Percentiles rank a stretch among this genome's conserved stretches.
phyloP scores from a whole-genome alignment of 1,140 invertebrate species.

The Temnothorax nylanderi region DNA sequence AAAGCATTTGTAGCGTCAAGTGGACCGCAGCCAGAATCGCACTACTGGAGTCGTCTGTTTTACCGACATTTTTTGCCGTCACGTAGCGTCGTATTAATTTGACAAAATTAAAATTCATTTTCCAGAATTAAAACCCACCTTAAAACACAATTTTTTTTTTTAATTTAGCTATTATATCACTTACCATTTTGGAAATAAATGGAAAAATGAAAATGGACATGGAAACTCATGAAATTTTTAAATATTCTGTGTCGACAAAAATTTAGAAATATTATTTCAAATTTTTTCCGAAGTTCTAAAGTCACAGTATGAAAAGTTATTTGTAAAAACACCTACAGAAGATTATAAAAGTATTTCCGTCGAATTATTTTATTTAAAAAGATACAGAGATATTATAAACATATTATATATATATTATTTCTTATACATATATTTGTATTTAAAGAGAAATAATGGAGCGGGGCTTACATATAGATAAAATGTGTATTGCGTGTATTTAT shows the following conservation, averaged over 20 bases:
- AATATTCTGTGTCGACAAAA: not conserved
- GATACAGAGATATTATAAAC: constrained; percentile 22
- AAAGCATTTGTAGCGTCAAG: too few species aligned
- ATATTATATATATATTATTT: not conserved
- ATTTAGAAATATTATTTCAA: not conserved
- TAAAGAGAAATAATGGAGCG: constrained; percentile 44
- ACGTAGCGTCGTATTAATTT: too few species aligned
- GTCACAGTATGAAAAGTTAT: not conserved
- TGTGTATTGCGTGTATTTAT: constrained; percentile 51
- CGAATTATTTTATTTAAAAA: constrained; percentile 42
- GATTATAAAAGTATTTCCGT: not conserved
- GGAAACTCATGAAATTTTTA: not conserved
- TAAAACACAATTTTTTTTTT: too few species aligned
- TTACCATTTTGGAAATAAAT: too few species aligned
- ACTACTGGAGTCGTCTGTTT: too few species aligned
- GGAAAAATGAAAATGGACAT: too few species aligned
- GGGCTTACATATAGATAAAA: constrained; percentile 46
- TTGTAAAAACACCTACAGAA: not conserved
- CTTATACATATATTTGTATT: constrained; percentile 6
- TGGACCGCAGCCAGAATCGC: too few species aligned
- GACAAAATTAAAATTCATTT: too few species aligned
- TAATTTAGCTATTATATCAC: too few species aligned
- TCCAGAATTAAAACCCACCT: too few species aligned
- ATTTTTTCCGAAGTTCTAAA: not conserved
- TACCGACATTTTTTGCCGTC: too few species aligned